Conservation (phyloP, 1,140 invertebrate genomes). For the Bombus breviceps region DNA sequence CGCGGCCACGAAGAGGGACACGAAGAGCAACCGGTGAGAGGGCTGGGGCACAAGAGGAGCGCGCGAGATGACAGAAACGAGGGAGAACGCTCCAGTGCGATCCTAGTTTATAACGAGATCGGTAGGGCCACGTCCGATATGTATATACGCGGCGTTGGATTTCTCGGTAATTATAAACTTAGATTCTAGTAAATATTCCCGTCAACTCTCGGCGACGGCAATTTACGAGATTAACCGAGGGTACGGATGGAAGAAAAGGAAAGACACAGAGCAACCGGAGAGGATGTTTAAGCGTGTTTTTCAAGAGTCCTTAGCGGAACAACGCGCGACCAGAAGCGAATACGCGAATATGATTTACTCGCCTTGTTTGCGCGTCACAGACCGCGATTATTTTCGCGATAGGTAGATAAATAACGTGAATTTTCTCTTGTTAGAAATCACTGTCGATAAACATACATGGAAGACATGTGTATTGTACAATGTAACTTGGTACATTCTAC, state of each 20-base stretch:
- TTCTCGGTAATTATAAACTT: constrained; percentile 80
- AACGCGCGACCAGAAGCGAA: not conserved
- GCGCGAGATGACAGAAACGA: constrained; percentile 62
- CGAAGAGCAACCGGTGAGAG: constrained; percentile 52
- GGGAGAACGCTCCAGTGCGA: constrained; percentile 55
- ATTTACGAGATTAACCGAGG: constrained; percentile 75
- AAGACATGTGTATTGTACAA: not conserved
- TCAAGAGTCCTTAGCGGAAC: constrained; percentile 58
- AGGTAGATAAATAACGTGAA: not conserved
- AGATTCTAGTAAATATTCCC: constrained; percentile 76
- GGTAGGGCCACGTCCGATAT: constrained; percentile 70
- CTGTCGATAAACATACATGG: not conserved
- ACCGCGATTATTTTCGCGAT: not conserved
- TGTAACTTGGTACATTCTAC: too few relatives aligned
- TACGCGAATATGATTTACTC: not conserved
- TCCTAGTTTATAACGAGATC: constrained; percentile 76
- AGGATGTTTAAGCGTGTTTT: constrained; percentile 51
- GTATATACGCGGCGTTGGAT: constrained; percentile 63
- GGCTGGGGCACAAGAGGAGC: constrained; percentile 41
- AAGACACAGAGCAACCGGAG: not conserved
- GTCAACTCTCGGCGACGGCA: constrained; percentile 65
- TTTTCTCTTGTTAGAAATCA: not conserved
- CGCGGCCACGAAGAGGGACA: constrained; percentile 58
- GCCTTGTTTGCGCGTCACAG: not conserved
- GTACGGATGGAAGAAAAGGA: constrained; percentile 18